A percentile compares a stretch with the other conserved stretches of the same genome.
Evolutionary conservation across 1,140 invertebrate genomes (phyloP).

Genomic region (Dendrolimus kikuchii): DNA sequence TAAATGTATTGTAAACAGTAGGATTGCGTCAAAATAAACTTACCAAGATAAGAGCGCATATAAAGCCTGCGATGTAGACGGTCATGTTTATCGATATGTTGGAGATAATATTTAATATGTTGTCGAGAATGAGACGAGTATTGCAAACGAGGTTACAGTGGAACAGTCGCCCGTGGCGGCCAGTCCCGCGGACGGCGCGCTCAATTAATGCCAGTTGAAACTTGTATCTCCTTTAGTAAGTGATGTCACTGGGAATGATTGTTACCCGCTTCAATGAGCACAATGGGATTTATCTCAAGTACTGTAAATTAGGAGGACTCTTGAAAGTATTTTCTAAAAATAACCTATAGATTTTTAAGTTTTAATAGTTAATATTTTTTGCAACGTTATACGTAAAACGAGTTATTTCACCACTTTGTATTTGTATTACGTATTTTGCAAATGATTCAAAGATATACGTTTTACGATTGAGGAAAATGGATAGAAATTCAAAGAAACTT

Average conservation of each 20-base stretch:
- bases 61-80: slow-evolving; percentile 46
- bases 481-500: too few relatives aligned
- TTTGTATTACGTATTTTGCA: too few relatives aligned
- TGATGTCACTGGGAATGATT: slow-evolving; percentile 60
- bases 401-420: too few relatives aligned
- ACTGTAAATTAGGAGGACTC: too few relatives aligned
- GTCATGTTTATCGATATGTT: slow-evolving; percentile 34
- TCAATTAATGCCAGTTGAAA: slow-evolving; percentile 59
- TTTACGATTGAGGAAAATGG: too few relatives aligned
- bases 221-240: slow-evolving; percentile 40
- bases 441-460: too few relatives aligned
- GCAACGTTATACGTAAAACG: too few relatives aligned
- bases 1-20: slow-evolving; percentile 1
- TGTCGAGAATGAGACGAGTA: slow-evolving; percentile 36
- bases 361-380: too few relatives aligned
- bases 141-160: slow-evolving; percentile 44
- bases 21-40: slow-evolving; percentile 21
- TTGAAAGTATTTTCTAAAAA: too few relatives aligned
- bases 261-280: slow-evolving; percentile 35
- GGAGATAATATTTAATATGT: slow-evolving; percentile 21
- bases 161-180: slow-evolving; percentile 32
- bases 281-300: slow-evolving; percentile 14
- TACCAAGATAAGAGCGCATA: slow-evolving; percentile 51
- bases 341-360: too few relatives aligned
- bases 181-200: slow-evolving; percentile 34